These are phyloP conservation scores for Danio rerio DNA, from an alignment of 2,113 vertebrate species.

Conservation along the genomic window GRCz12tu NC_133195.1:34078001-34078500, in stretches of 20 bases:
- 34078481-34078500: neutral
- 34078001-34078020: no score
- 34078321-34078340: neutral
- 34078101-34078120: no score
- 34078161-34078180: no score
- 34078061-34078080: no score
- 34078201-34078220: neutral
- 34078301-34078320: neutral
- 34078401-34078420: neutral
- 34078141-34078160: no score
- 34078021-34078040: no score
- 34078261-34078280: neutral
- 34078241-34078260: neutral
- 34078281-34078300: neutral
- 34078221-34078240: neutral
- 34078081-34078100: no score
- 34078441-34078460: neutral
- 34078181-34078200: neutral
- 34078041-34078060: no score
- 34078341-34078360: neutral
- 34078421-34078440: neutral
- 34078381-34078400: neutral
- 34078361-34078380: neutral
- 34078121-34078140: no score
- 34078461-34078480: slow-evolving; percentile 13